Percentiles rank a stretch among this genome's conserved stretches.
phyloP scores from a whole-genome alignment of 1,140 invertebrate species.

The Calosoma granatense region DNA sequence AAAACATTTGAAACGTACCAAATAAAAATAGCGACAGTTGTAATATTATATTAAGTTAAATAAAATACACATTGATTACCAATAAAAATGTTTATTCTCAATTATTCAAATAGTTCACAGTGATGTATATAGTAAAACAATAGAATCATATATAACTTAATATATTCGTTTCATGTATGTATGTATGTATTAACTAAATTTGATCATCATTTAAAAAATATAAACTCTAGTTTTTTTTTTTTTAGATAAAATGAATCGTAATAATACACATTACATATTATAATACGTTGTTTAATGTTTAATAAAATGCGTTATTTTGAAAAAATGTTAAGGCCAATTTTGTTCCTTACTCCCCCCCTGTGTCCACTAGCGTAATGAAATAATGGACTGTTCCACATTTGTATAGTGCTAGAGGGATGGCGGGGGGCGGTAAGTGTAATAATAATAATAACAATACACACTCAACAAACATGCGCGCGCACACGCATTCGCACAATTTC shows the following conservation, averaged over 20 bases:
- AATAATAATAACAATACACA: no score
- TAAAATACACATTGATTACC: no score
- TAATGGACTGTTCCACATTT: no score
- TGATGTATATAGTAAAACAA: no score
- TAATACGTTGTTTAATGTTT: no score
- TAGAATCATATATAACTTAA: no score
- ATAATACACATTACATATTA: not conserved
- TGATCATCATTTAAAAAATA: not conserved
- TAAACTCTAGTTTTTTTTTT: slow-evolving; percentile 4
- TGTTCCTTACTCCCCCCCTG: no score
- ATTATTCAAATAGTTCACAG: not conserved
- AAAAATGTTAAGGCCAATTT: slow-evolving; percentile 5
- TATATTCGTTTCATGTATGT: slow-evolving; percentile 3
- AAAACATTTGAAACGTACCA: not conserved
- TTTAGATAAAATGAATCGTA: not conserved
- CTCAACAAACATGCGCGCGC: no score
- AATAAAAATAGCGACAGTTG: slow-evolving; percentile 1
- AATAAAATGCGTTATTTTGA: not conserved
- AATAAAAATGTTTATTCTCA: slow-evolving; percentile 7
- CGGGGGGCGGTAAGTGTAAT: no score
- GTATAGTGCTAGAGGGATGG: no score
- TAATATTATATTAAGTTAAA: not conserved
- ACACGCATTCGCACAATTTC: no score
- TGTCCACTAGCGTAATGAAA: no score
- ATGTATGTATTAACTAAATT: not conserved